Percentiles rank a stretch among this genome's conserved stretches.
Conservation (phyloP, 1,140 invertebrate genomes). For the Nasonia giraulti region DNA sequence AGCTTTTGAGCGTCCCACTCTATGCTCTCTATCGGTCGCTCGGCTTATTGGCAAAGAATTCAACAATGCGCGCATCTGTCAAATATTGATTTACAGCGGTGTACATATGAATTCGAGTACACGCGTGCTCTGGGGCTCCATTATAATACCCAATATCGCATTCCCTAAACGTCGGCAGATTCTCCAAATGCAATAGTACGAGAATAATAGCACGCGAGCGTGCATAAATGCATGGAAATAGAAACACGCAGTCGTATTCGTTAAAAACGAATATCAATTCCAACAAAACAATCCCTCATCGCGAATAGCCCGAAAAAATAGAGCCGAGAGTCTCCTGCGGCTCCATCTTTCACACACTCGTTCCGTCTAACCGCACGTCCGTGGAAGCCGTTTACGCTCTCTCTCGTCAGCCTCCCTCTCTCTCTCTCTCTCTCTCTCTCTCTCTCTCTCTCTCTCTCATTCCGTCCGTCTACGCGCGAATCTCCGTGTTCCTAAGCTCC, state of each 20-base stretch:
- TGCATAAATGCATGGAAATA: not conserved
- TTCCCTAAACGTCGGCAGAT: not conserved
- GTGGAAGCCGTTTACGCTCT: slow-evolving; percentile 8
- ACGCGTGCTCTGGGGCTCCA: not conserved
- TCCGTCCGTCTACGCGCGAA: slow-evolving; percentile 3
- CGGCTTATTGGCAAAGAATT: not conserved
- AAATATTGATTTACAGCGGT: not conserved
- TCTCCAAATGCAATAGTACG: not conserved
- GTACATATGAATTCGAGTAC: not conserved
- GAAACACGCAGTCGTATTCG: too few relatives aligned
- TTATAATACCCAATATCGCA: not conserved
- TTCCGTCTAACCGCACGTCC: not conserved
- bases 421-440: slow-evolving; percentile 27
- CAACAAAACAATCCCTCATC: not conserved
- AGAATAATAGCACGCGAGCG: too few relatives aligned
- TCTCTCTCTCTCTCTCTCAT: slow-evolving; percentile 23
- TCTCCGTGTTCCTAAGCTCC: not conserved
- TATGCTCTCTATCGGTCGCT: not conserved
- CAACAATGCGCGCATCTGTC: not conserved
- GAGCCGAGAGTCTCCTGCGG: not conserved
- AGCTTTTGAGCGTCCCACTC: too few relatives aligned
- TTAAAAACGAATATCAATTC: not conserved
- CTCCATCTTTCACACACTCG: not conserved
- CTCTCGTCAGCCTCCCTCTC: not conserved
- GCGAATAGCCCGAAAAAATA: not conserved